A percentile compares a stretch with the other conserved stretches of the same genome.
phyloP scores from a whole-genome alignment of 2,888 invertebrate genomes.

The Aradus depressus region DNA sequence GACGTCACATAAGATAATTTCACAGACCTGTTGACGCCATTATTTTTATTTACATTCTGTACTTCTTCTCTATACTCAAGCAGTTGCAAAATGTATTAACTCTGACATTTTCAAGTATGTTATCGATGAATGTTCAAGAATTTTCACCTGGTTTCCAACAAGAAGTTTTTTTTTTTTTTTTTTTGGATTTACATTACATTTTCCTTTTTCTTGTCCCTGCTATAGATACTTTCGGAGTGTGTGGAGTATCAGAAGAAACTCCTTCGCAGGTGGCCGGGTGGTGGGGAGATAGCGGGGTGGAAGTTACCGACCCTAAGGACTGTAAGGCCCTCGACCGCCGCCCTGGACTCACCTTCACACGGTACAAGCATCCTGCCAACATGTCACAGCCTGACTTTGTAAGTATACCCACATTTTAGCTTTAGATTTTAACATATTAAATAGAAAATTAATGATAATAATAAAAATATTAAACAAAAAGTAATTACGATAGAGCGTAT shows the following conservation, averaged over 20 bases:
- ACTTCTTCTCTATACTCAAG: neutral
- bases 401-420: no score
- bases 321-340: constrained; percentile 68
- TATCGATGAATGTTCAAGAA: neutral
- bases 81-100: no score
- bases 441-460: no score
- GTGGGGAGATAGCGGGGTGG: constrained; percentile 79
- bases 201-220: constrained; percentile 34
- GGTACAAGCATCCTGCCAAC: constrained; percentile 79
- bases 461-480: no score
- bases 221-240: constrained; percentile 73
- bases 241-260: constrained; percentile 64
- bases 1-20: no score
- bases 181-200: no score
- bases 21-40: neutral
- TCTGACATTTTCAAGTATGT: no score
- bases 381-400: constrained; percentile 78
- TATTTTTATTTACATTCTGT: neutral
- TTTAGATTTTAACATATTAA: no score
- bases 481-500: no score
- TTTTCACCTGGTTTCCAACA: neutral
- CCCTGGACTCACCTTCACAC: constrained; percentile 78
- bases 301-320: constrained; percentile 58
- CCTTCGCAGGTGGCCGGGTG: constrained; percentile 73
- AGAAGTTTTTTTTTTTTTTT: no score